Conservation (phyloP, 2,888 invertebrate species). For the Scaptomyza cyrtandrae region DNA sequence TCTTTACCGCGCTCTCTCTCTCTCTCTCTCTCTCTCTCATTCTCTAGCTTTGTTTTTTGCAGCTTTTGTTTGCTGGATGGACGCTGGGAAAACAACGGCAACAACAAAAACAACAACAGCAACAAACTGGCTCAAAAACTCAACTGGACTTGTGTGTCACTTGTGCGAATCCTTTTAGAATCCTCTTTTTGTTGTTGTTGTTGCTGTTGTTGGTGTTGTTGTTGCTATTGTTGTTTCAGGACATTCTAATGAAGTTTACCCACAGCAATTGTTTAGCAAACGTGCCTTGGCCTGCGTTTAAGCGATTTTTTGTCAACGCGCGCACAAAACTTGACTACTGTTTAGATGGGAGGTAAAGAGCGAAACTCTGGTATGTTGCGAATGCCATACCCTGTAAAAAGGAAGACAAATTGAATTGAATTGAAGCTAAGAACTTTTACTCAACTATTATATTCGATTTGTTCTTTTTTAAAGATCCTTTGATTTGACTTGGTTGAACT, state of each 20-base stretch:
- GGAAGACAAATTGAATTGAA: not conserved
- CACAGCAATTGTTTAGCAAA: constrained; percentile 83
- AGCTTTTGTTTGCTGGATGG: constrained; percentile 40
- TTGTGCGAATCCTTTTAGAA: constrained; percentile 53
- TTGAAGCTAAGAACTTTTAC: not conserved
- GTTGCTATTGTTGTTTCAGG: constrained; percentile 52
- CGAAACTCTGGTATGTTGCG: not conserved
- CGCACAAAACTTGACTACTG: constrained; percentile 69
- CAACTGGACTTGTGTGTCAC: constrained; percentile 65
- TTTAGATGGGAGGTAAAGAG: constrained; percentile 27
- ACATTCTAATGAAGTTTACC: constrained; percentile 83
- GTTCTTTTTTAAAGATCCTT: not conserved
- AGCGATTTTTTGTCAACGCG: constrained; percentile 78
- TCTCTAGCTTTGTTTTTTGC: constrained; percentile 5
- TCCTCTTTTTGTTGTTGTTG: constrained; percentile 9
- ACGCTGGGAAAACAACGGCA: not conserved
- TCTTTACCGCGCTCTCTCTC: no score
- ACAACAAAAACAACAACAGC: not conserved
- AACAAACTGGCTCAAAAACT: constrained; percentile 32
- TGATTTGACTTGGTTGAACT: not conserved
- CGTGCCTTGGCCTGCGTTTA: constrained; percentile 82
- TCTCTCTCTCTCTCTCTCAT: not conserved
- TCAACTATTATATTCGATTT: no score
- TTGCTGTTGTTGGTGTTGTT: constrained; percentile 50
- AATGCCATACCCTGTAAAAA: constrained; percentile 4